phyloP scores from a whole-genome alignment of 2,797 vertebrate species.

The Sylvia borin region DNA sequence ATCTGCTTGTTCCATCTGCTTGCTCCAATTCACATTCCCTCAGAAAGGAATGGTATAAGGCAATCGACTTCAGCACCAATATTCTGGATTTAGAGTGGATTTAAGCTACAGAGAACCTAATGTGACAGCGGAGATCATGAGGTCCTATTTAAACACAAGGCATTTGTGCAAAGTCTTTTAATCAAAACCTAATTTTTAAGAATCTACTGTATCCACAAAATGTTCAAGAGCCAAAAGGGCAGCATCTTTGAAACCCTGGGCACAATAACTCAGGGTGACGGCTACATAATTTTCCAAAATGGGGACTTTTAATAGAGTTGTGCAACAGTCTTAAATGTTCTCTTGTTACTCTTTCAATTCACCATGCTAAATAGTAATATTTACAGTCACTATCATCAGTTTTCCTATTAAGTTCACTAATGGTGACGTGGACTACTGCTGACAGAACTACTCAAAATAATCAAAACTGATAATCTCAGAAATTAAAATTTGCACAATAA shows the following conservation, averaged over 20 bases:
- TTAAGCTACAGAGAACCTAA: not conserved
- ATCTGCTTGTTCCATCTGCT: slow-evolving; percentile 55
- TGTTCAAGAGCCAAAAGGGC: not conserved
- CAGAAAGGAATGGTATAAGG: not conserved
- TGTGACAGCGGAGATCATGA: not conserved
- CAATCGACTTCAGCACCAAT: not conserved
- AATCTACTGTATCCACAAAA: not conserved
- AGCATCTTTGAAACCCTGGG: not conserved
- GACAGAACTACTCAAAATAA: not conserved
- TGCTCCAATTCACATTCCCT: slow-evolving; percentile 31
- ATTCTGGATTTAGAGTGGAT: not conserved
- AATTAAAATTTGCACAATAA: not conserved
- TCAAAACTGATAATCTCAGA: not conserved
- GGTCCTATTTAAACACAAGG: not conserved
- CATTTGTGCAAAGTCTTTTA: not conserved
- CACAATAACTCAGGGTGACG: not conserved
- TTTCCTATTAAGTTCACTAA: not conserved
- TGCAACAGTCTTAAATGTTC: not conserved
- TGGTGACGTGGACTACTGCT: not conserved
- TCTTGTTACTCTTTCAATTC: not conserved
- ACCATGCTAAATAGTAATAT: not conserved
- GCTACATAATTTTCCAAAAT: not conserved
- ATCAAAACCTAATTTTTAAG: not conserved
- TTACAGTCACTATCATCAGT: not conserved
- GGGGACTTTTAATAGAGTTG: not conserved